These are phyloP conservation scores for Linepithema humile DNA, from an alignment of 1,140 invertebrate species.

Conservation along the genomic window DNA sequence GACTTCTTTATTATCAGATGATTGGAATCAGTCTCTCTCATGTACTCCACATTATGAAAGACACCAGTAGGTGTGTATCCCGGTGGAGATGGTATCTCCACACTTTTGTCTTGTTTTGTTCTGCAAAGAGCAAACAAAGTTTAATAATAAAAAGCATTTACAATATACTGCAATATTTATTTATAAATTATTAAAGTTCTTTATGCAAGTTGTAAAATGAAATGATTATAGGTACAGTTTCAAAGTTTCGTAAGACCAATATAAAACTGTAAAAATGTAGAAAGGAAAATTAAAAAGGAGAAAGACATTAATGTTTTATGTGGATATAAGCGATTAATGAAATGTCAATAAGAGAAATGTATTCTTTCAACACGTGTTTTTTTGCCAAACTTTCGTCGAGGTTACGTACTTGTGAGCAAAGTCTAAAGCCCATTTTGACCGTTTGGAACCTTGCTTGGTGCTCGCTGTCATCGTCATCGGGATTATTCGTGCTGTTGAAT, in stretches of 20 bases:
- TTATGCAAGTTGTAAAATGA: too few species aligned
- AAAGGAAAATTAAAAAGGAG: background rate
- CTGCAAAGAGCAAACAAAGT: constrained; percentile 74
- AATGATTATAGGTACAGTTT: too few species aligned
- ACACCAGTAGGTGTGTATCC: constrained; percentile 91
- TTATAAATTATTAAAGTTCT: background rate
- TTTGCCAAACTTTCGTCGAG: background rate
- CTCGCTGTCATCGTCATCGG: constrained; percentile 61
- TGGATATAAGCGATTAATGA: background rate
- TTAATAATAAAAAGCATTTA: background rate
- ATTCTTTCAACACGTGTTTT: background rate
- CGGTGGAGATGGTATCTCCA: constrained; percentile 90
- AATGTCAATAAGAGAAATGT: background rate
- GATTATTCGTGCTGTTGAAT: background rate
- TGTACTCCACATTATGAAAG: constrained; percentile 90
- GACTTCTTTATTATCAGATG: constrained; percentile 96
- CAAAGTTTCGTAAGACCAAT: too few species aligned
- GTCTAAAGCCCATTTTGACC: constrained; percentile 84
- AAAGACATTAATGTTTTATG: background rate
- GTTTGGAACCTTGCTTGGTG: constrained; percentile 78
- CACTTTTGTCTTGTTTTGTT: constrained; percentile 80
- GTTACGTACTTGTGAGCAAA: constrained; percentile 82
- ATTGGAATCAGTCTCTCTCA: constrained; percentile 91
- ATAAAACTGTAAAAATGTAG: too few species aligned
- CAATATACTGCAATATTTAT: background rate